phyloP scores from a whole-genome alignment of 2,797 vertebrate species.

The Apodemus agrarius region DNA sequence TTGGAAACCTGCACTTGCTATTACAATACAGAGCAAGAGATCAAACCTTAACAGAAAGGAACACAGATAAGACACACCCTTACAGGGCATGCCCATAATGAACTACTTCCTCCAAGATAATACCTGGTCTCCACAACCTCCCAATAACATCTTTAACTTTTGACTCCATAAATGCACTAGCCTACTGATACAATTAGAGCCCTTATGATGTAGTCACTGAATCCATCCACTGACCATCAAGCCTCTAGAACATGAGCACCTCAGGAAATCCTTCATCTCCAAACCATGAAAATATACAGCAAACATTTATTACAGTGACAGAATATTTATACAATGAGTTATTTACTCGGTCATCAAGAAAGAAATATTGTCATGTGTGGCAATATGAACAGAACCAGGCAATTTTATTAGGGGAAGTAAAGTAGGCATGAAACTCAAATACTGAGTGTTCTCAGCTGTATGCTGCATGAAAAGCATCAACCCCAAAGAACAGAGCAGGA shows the following conservation, averaged over 20 bases:
- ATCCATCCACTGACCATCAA: not conserved
- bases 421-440: not conserved
- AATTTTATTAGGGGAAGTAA: not conserved
- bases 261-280: not conserved
- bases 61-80: not conserved
- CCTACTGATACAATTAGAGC: not conserved
- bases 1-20: not conserved
- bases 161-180: not conserved
- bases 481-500: not conserved
- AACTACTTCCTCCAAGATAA: not conserved
- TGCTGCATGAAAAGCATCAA: not conserved
- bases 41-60: not conserved
- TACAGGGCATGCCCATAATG: not conserved
- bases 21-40: not conserved
- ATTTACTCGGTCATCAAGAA: not conserved
- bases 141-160: not conserved
- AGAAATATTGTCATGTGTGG: not conserved
- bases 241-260: too few relatives aligned
- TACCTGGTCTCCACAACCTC: not conserved
- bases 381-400: not conserved
- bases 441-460: not conserved
- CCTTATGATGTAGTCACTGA: not conserved
- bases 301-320: not conserved
- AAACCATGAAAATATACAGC: not conserved
- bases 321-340: not conserved